These are phyloP conservation scores for Hormiphora californensis DNA, from an alignment of 37 sponge, comb jelly and placozoan genomes.

Conservation along the genomic window DNA sequence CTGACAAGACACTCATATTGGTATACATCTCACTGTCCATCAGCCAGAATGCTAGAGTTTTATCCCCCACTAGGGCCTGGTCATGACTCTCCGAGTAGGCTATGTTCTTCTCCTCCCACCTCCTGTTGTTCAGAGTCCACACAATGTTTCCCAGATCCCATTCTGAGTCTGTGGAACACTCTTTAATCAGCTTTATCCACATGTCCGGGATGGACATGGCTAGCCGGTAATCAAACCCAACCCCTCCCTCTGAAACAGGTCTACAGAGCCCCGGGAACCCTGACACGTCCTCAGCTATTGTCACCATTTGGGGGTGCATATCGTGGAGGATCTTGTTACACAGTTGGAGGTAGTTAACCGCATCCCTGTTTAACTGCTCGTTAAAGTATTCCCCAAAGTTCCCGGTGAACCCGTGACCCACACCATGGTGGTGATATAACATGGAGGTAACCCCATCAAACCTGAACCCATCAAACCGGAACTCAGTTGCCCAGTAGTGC, in stretches of 20 bases:
- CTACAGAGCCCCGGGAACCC: conserved; percentile 68
- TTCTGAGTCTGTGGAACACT: conserved; percentile 74
- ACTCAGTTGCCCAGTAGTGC: conserved; percentile 85
- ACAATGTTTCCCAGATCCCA: conserved; percentile 82
- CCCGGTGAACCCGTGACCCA: conserved; percentile 77
- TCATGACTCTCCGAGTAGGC: conserved; percentile 98
- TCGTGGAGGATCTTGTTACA: conserved; percentile 81
- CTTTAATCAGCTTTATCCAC: conserved; percentile 97
- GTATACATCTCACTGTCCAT: conserved; percentile 98
- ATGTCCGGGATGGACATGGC: conserved; percentile 96
- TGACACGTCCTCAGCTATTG: conserved; percentile 84
- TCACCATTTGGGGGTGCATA: conserved; percentile 65
- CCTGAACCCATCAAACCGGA: conserved; percentile 89
- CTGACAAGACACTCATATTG: conserved; percentile 75
- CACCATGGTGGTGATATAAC: conserved; percentile 91
- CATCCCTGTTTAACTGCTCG: conserved; percentile 67
- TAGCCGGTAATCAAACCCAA: conserved; percentile 92
- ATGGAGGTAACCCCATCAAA: conserved; percentile 97
- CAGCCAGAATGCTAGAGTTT: conserved; percentile 94
- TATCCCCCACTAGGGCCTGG: conserved; percentile 98
- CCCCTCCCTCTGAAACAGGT: conserved; percentile 66
- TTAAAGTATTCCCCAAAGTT: conserved; percentile 86
- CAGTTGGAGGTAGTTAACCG: conserved; percentile 81
- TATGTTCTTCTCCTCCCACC: conserved; percentile 73
- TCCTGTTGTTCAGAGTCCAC: conserved; percentile 79